Evolutionary conservation across 2,797 vertebrate species (phyloP).

Genomic region (Buphagus erythrorhynchus): DNA sequence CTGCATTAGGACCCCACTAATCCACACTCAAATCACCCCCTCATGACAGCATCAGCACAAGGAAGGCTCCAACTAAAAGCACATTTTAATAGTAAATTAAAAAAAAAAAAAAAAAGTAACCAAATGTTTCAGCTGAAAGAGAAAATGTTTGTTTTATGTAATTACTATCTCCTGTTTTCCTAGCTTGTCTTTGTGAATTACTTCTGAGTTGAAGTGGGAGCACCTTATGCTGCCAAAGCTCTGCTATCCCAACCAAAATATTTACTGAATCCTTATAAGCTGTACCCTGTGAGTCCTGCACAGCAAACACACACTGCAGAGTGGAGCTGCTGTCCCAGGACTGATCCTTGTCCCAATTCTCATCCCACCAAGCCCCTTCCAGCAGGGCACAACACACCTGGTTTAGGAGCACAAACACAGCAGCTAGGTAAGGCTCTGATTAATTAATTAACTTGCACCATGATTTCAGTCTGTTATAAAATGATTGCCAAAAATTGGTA

Average conservation of each 20-base stretch:
- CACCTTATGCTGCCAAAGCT: neutral
- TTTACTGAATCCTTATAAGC: neutral
- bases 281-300: neutral
- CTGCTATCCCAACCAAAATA: neutral
- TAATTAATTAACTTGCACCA: rapidly evolving
- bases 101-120: neutral
- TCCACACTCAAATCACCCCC: neutral
- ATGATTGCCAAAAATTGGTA: neutral
- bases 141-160: neutral
- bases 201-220: neutral
- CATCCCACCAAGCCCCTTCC: neutral
- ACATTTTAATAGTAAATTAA: neutral
- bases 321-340: neutral
- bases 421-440: neutral
- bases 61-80: neutral
- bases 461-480: neutral
- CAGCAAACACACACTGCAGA: neutral
- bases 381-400: neutral
- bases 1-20: neutral
- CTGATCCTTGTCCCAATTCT: neutral
- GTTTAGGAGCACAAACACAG: neutral
- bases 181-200: neutral
- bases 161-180: neutral
- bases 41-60: neutral
- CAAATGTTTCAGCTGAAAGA: neutral